Evolutionary conservation across 2,888 invertebrate species (phyloP), one percentile per base, ranked within the genome.

Genomic region (Oscheius sp.): DNA sequence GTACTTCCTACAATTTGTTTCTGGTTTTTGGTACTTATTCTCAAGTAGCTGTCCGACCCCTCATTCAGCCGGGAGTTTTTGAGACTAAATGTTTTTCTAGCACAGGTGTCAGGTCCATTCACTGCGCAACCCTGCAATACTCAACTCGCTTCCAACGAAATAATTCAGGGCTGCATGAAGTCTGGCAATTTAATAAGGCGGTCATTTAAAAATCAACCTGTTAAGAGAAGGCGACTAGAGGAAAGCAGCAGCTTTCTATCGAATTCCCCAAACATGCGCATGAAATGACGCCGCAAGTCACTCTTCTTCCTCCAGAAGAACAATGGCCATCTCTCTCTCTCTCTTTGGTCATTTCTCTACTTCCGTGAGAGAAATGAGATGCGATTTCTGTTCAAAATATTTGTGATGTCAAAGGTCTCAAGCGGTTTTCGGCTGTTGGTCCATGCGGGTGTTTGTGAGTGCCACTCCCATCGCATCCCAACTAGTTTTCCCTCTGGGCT

Each of bases 191-290:
- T n/a, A n/a, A n/a, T n/a, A n/a, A n/a, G n/a, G n/a, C n/a, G n/a
- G n/a, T n/a, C n/a, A n/a, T n/a, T n/a, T n/a, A 8, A 25, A 17
- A 34, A 20, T 31, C 57, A 17, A 57, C 57, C 57, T 57, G 57
- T 34, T 57, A 57, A 34, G 20, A 25, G 23, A 52, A 55, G 57
- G 29, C 52, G 52, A 37, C 25, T 37, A n/a, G 17, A 55, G 45
- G 61, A 23, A 27, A 27, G 45, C 61, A 29, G 61, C 45, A n/a
- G 61, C 61, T 45, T 39, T 61, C 61, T 45, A 61, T 61, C 61
- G 45, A 61, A 61, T 61, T 61, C 45, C 45, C 61, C 23, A 61
- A 61, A 61, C 42, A 61, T 61, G 61, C 61, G 61, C 42, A 61
- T 61, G 45, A 45, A 61, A 42, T 20, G 61, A 45, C 42, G 37